A percentile compares a stretch with the other conserved stretches of the same genome.
Evolutionary conservation across 2,888 invertebrate genomes (phyloP).

Genomic region (Metalampra italica): DNA sequence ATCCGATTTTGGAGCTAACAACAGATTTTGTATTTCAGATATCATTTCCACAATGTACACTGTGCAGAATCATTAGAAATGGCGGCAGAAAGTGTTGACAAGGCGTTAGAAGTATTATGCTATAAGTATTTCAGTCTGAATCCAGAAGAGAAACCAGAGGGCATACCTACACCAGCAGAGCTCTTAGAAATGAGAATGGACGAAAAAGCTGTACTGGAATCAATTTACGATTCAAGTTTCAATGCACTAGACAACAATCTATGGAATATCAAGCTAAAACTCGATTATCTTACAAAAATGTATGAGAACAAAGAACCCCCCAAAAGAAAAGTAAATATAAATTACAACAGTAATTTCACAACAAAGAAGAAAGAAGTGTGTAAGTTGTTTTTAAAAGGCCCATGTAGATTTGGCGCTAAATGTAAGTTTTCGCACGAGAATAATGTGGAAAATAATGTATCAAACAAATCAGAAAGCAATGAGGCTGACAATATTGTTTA

Average conservation of each 20-base stretch:
- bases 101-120: conserved; percentile 83
- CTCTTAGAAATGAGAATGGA: conserved; percentile 82
- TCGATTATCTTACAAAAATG: conserved; percentile 81
- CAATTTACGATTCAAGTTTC: conserved; percentile 86
- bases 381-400: conserved; percentile 81
- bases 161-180: conserved; percentile 69
- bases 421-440: conserved; percentile 86
- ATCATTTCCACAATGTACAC: conserved; percentile 86
- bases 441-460: conserved; percentile 44
- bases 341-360: conserved; percentile 49
- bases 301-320: conserved; percentile 73
- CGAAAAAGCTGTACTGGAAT: conserved; percentile 86
- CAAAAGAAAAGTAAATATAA: conserved; percentile 58
- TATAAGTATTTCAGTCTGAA: conserved; percentile 82
- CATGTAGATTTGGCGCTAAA: conserved; percentile 85
- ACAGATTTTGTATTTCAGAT: conserved; percentile 54
- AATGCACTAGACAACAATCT: conserved; percentile 84
- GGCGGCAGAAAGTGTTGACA: conserved; percentile 83
- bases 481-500: conserved; percentile 67
- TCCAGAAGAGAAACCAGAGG: conserved; percentile 49
- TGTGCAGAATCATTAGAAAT: conserved; percentile 85
- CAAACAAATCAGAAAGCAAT: conserved; percentile 37
- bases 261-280: conserved; percentile 83
- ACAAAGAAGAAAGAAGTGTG: conserved; percentile 79
- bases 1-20: neutral